phyloP scores from a whole-genome alignment of 64 coral and sea anemone genomes.

The Anthopleura sola region DNA sequence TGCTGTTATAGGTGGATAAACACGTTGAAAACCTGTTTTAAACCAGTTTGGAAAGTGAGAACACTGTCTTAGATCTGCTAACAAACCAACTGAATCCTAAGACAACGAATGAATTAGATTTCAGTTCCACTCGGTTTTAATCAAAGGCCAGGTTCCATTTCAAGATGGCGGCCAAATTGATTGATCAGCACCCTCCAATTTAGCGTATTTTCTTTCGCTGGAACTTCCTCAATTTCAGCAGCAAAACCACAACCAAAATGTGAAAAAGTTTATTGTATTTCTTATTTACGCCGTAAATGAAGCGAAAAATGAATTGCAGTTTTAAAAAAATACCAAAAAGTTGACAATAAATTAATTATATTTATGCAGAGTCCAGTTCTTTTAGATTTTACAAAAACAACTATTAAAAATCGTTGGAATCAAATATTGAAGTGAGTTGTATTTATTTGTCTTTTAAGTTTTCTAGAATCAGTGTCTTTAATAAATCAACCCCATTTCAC shows the following conservation, averaged over 20 bases:
- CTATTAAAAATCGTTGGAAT: conserved; percentile 14
- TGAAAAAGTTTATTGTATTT: no score
- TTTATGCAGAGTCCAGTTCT: conserved; percentile 27
- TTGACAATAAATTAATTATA: conserved; percentile 3
- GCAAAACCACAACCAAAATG: background rate
- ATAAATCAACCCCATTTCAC: no score
- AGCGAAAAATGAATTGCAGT: background rate
- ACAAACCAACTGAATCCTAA: background rate
- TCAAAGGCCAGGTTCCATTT: background rate
- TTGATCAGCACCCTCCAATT: background rate
- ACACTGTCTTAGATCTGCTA: no score
- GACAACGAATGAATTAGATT: background rate
- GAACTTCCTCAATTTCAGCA: background rate
- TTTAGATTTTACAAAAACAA: conserved; percentile 12
- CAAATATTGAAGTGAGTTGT: background rate
- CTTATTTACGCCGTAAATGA: background rate
- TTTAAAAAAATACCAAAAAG: background rate
- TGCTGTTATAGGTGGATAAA: background rate
- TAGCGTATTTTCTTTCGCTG: background rate
- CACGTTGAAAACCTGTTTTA: background rate
- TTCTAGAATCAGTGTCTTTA: no score
- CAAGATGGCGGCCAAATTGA: background rate
- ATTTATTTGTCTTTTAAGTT: background rate
- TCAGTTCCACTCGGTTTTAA: background rate
- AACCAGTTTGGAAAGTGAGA: background rate